Percentiles rank a stretch among this genome's conserved stretches.
Evolutionary conservation across 2,797 vertebrate species (phyloP).

Genomic region (Zalophus californianus): DNA sequence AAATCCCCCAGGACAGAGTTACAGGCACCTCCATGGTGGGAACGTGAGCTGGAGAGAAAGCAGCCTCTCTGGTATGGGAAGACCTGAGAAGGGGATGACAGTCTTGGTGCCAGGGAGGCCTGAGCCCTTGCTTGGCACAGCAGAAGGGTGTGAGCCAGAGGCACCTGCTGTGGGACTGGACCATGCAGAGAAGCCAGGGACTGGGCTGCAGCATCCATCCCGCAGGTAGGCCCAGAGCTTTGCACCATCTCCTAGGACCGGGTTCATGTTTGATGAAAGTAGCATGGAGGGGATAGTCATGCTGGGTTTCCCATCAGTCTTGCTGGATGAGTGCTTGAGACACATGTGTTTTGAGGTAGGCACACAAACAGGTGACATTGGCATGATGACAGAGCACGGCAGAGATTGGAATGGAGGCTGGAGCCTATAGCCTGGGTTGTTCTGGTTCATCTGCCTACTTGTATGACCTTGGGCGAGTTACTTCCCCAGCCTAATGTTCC

Average conservation of each 20-base stretch:
- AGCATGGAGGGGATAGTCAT: accelerated
- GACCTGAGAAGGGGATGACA: no score
- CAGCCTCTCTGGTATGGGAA: no score
- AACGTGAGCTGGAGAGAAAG: neutral
- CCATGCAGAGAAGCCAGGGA: accelerated
- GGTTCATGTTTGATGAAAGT: accelerated
- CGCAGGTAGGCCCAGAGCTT: neutral
- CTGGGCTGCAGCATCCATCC: accelerated
- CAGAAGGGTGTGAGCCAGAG: neutral
- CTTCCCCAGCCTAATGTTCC: neutral
- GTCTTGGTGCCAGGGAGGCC: neutral
- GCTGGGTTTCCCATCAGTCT: neutral
- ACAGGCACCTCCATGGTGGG: neutral
- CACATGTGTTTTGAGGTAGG: neutral
- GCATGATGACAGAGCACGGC: accelerated
- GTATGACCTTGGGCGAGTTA: no score
- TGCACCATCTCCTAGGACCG: neutral
- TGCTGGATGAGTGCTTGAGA: accelerated
- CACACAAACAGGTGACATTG: accelerated
- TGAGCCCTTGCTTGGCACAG: neutral
- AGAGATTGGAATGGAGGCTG: accelerated
- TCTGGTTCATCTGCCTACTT: accelerated
- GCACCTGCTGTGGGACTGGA: accelerated
- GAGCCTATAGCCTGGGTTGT: neutral
- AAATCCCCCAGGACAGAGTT: neutral